phyloP scores from a whole-genome alignment of 2,797 vertebrate species.

The Hyperoplus lanceolatus region DNA sequence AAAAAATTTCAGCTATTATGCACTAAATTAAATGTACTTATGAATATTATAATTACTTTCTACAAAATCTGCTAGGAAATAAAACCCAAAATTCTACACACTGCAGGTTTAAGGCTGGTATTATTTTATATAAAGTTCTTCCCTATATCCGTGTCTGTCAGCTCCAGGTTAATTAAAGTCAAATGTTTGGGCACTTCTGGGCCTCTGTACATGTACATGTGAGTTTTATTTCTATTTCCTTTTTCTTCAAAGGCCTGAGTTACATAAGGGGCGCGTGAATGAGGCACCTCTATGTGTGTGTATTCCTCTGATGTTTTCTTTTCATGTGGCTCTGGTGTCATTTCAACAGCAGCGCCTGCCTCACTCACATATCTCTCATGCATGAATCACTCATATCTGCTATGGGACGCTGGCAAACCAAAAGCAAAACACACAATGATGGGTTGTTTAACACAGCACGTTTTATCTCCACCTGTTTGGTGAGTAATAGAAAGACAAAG shows the following conservation, averaged over 20 bases:
- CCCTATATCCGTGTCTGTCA: neutral
- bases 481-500: neutral
- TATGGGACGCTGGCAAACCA: neutral
- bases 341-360: neutral
- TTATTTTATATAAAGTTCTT: too few species aligned
- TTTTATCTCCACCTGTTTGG: neutral
- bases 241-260: neutral
- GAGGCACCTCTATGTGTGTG: neutral
- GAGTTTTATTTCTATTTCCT: neutral
- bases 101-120: too few species aligned
- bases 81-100: too few species aligned
- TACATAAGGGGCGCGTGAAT: neutral
- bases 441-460: neutral
- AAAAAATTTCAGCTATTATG: too few species aligned
- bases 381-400: slow-evolving; percentile 28
- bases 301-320: slow-evolving; percentile 1
- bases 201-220: neutral
- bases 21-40: too few species aligned
- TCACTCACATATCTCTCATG: neutral
- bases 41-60: too few species aligned
- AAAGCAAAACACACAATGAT: neutral
- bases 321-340: neutral
- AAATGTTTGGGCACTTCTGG: neutral
- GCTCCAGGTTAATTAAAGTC: neutral
- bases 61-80: too few species aligned